These are phyloP conservation scores for Arion vulgaris DNA, from an alignment of 1,140 invertebrate genomes.

Conservation along the genomic window DNA sequence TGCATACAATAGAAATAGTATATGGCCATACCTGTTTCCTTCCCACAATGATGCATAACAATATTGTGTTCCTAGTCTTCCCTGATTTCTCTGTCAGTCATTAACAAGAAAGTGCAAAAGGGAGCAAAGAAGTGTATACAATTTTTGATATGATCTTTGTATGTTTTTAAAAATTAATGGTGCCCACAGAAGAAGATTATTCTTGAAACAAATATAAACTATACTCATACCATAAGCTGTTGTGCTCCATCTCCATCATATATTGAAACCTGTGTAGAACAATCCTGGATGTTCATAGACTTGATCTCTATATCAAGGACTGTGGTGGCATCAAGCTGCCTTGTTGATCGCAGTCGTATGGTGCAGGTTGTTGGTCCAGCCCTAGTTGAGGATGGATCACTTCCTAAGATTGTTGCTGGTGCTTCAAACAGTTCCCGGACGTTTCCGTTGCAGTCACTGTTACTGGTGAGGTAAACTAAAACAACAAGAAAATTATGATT, in stretches of 20 bases:
- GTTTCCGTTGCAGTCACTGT: conserved; percentile 47
- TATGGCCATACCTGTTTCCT: no score
- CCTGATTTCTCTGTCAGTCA: no score
- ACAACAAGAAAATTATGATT: conserved; percentile 1
- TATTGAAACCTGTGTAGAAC: conserved; percentile 44
- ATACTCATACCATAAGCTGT: conserved; percentile 42
- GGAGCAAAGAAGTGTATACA: no score
- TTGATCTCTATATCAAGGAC: conserved; percentile 36
- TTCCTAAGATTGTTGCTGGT: conserved; percentile 31
- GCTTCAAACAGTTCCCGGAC: conserved; percentile 37
- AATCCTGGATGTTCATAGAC: conserved; percentile 44
- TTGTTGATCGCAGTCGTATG: conserved; percentile 38
- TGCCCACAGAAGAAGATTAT: no score
- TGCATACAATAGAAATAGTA: no score
- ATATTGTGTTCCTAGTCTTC: no score
- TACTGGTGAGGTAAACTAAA: conserved; percentile 51
- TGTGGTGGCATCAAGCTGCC: conserved; percentile 33
- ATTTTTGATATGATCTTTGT: no score
- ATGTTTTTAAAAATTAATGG: no score
- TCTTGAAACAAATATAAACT: no score
- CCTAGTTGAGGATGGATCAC: conserved; percentile 16
- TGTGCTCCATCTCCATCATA: conserved; percentile 47
- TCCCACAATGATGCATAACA: no score
- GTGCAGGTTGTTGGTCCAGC: conserved; percentile 31
- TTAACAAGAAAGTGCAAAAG: no score